phyloP scores from a whole-genome alignment of 2,888 invertebrate genomes.

The Saturnia japonica region DNA sequence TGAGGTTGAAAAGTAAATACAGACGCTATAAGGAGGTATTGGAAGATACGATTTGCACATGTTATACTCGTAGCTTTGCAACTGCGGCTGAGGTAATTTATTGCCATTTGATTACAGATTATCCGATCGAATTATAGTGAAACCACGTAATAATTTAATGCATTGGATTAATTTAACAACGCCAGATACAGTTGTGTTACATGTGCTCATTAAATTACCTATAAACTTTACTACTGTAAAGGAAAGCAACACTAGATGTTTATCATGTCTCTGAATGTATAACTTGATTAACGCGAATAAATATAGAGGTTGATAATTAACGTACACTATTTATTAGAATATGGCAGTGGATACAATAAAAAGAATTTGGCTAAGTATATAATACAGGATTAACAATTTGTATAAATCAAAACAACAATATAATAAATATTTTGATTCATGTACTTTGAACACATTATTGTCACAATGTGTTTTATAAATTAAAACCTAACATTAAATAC shows the following conservation, averaged over 20 bases:
- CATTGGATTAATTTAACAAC: constrained; percentile 40
- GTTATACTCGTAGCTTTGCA: constrained; percentile 42
- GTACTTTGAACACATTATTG: no score
- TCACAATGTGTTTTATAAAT: neutral
- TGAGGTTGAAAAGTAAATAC: constrained; percentile 75
- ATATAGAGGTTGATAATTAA: neutral
- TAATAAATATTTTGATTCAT: no score
- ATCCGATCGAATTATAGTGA: constrained; percentile 50
- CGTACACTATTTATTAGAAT: neutral
- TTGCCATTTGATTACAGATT: constrained; percentile 53
- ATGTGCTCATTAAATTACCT: constrained; percentile 34
- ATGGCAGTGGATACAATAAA: no score
- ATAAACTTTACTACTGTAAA: constrained; percentile 22
- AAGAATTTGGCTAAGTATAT: no score
- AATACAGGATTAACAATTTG: neutral
- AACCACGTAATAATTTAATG: constrained; percentile 39
- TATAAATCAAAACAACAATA: neutral
- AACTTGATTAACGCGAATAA: constrained; percentile 2
- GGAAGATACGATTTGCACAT: constrained; percentile 55
- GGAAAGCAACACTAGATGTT: constrained; percentile 21
- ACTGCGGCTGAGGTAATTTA: constrained; percentile 47
- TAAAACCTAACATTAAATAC: neutral
- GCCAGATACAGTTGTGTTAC: constrained; percentile 25
- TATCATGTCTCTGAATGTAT: constrained; percentile 20
- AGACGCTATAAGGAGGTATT: constrained; percentile 48